Percentiles rank a stretch among this genome's conserved stretches.
Conservation (phyloP, 2,888 invertebrate genomes). For the Celastrina argiolus region DNA sequence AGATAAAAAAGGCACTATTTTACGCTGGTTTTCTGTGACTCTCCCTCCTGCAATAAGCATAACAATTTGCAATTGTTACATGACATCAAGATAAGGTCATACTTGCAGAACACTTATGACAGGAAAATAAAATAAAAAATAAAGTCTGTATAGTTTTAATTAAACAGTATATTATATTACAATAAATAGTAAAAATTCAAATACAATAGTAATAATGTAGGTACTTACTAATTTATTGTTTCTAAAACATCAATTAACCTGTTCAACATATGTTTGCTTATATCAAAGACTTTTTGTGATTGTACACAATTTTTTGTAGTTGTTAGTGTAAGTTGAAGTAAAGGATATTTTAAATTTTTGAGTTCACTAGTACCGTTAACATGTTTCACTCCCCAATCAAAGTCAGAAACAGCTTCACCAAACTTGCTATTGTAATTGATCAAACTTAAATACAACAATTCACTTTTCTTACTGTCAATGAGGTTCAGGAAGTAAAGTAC, state of each 20-base stretch:
- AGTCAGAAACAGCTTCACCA: conserved; percentile 47
- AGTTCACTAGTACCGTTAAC: conserved; percentile 57
- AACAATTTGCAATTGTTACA: too few species aligned
- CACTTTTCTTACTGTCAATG: conserved; percentile 41
- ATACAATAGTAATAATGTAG: background rate
- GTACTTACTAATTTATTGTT: conserved; percentile 30
- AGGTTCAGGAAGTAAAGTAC: conserved; percentile 36
- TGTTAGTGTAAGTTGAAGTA: conserved; percentile 49
- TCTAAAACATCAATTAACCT: conserved; percentile 52
- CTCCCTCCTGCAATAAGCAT: too few species aligned
- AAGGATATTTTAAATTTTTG: conserved; percentile 49
- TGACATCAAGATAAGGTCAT: too few species aligned
- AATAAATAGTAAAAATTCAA: background rate
- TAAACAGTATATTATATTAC: too few species aligned
- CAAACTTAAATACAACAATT: conserved; percentile 44
- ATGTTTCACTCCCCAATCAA: conserved; percentile 55
- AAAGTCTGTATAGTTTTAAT: too few species aligned
- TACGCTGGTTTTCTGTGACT: too few species aligned
- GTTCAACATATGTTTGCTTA: conserved; percentile 48
- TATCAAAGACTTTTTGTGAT: conserved; percentile 46
- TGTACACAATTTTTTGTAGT: conserved; percentile 40
- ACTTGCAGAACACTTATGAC: too few species aligned
- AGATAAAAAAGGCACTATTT: too few species aligned
- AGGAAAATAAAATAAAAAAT: too few species aligned
- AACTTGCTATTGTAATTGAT: conserved; percentile 44